Percentiles rank a stretch among this genome's conserved stretches.
Evolutionary conservation across 2,113 vertebrate genomes (phyloP).

Genomic region (Falcunculus frontatus): DNA sequence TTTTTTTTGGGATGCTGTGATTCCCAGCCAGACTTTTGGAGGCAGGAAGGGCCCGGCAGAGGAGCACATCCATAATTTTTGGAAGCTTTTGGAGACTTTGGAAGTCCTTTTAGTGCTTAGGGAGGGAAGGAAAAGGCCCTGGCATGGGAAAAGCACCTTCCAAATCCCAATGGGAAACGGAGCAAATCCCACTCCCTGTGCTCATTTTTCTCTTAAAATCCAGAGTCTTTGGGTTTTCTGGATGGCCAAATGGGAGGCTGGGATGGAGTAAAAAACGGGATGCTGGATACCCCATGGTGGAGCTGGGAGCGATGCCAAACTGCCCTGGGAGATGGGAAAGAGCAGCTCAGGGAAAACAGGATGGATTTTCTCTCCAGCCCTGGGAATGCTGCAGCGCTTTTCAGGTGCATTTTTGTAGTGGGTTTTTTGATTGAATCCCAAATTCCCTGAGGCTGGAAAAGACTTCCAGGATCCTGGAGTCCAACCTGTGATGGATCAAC

Average conservation of each 20-base stretch:
- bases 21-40: background rate
- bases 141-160: background rate
- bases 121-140: no score
- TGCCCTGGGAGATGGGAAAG: background rate
- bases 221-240: background rate
- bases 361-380: background rate
- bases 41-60: background rate
- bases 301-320: background rate
- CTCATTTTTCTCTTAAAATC: background rate
- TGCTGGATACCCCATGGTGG: background rate
- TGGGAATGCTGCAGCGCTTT: background rate
- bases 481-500: background rate
- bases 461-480: background rate
- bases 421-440: background rate
- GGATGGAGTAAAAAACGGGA: background rate
- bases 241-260: background rate
- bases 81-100: background rate
- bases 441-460: background rate
- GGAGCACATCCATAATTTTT: background rate
- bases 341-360: background rate
- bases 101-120: background rate
- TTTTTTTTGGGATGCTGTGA: background rate
- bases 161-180: background rate
- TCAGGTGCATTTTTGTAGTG: accelerated
- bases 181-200: background rate